These are phyloP conservation scores for Dasypus novemcinctus DNA, from an alignment of 2,113 vertebrate species.

Conservation along the genomic window DNA sequence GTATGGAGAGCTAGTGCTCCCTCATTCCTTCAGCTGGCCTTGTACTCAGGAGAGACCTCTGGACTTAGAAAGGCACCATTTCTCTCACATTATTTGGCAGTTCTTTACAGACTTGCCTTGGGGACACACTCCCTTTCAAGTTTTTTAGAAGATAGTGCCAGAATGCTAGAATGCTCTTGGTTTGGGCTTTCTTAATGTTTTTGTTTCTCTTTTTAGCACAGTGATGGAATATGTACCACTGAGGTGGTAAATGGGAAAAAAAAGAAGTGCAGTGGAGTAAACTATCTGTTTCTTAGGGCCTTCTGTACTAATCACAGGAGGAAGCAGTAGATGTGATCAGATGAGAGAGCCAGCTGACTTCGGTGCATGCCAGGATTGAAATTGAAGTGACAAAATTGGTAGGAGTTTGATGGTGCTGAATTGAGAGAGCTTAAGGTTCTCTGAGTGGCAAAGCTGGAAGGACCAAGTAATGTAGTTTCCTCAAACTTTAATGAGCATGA, in stretches of 20 bases:
- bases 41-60: not conserved
- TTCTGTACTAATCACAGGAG: conserved; percentile 48
- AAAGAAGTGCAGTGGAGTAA: not conserved
- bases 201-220: conserved; percentile 12
- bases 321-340: not conserved
- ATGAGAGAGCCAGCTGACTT: not conserved
- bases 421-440: not conserved
- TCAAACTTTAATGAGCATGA: not conserved
- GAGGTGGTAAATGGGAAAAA: conserved; percentile 48
- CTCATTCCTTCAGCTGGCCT: not conserved
- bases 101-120: not conserved
- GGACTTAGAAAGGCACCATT: not conserved
- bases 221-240: not conserved
- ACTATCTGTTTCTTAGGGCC: not conserved
- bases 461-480: not conserved
- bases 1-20: not conserved
- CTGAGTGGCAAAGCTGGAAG: not conserved
- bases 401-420: not conserved
- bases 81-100: not conserved
- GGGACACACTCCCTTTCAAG: not conserved
- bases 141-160: not conserved
- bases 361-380: not conserved
- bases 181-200: not conserved
- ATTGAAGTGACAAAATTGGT: not conserved
- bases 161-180: not conserved